These are phyloP conservation scores for Cranoglanis bouderius DNA, from an alignment of 2,113 vertebrate species.

Conservation along the genomic window DNA sequence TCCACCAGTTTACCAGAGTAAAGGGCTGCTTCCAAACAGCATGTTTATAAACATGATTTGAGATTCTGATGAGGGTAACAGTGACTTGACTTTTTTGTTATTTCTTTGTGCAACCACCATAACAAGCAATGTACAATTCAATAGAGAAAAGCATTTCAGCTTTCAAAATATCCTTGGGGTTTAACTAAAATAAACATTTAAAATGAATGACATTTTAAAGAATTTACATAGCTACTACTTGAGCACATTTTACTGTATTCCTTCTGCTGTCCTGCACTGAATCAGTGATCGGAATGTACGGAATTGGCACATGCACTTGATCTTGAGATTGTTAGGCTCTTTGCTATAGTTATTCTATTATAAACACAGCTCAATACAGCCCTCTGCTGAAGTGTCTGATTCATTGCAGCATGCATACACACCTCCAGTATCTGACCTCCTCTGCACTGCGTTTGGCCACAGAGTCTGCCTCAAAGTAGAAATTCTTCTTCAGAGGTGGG, in stretches of 20 bases:
- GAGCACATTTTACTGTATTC: slow-evolving; percentile 1
- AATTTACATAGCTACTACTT: background rate
- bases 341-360: background rate
- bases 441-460: slow-evolving; percentile 78
- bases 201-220: background rate
- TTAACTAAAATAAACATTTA: background rate
- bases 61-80: no score
- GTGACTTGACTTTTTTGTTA: no score
- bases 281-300: background rate
- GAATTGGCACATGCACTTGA: background rate
- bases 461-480: slow-evolving; percentile 81
- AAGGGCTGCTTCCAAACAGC: no score
- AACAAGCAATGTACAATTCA: background rate
- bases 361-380: background rate
- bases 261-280: background rate
- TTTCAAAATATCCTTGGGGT: background rate
- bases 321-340: background rate
- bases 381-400: slow-evolving; percentile 26
- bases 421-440: slow-evolving; percentile 86
- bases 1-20: no score
- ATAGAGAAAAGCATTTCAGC: background rate
- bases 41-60: no score
- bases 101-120: no score
- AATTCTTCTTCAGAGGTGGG: slow-evolving; percentile 85
- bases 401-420: background rate